phyloP scores from a whole-genome alignment of 2,113 vertebrate species.

The Morone chrysops region DNA sequence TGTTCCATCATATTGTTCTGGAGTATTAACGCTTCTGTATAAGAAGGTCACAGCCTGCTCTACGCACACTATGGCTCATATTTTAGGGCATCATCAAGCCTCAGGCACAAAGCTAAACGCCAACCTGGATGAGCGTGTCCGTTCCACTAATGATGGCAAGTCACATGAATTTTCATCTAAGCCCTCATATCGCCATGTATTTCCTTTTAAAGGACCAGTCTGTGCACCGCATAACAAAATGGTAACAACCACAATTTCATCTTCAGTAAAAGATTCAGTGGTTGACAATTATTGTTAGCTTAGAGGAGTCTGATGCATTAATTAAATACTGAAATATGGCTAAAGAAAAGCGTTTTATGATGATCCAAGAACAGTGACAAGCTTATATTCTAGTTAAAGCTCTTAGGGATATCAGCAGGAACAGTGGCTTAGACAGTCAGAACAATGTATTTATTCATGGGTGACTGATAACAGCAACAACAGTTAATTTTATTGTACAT shows the following conservation, averaged over 20 bases:
- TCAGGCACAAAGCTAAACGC: conserved; percentile 62
- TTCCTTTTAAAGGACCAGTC: conserved; percentile 21
- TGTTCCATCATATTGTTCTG: conserved; percentile 76
- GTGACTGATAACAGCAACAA: conserved; percentile 11
- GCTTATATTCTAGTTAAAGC: conserved; percentile 29
- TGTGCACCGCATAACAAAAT: not conserved
- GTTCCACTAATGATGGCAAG: conserved; percentile 66
- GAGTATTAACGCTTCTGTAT: conserved; percentile 50
- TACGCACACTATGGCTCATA: conserved; percentile 48
- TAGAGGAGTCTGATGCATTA: conserved; percentile 2
- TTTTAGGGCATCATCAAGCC: conserved; percentile 75
- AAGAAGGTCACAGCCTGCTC: conserved; percentile 71
- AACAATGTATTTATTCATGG: conserved; percentile 35
- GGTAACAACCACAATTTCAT: conserved; percentile 3
- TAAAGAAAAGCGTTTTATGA: conserved; percentile 6
- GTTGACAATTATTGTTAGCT: conserved; percentile 9
- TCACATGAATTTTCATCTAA: conserved; percentile 63
- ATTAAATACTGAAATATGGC: conserved; percentile 20
- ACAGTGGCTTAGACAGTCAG: conserved; percentile 25
- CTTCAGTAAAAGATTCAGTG: conserved; percentile 11
- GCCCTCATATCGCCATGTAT: conserved; percentile 15
- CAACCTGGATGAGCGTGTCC: conserved; percentile 66
- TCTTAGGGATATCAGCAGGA: conserved; percentile 11
- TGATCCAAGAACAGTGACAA: conserved; percentile 2
- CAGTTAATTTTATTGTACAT: conserved; percentile 30